Base-by-base conservation (phyloP, 2,113 vertebrate species). In the Arizona elegans region DNA sequence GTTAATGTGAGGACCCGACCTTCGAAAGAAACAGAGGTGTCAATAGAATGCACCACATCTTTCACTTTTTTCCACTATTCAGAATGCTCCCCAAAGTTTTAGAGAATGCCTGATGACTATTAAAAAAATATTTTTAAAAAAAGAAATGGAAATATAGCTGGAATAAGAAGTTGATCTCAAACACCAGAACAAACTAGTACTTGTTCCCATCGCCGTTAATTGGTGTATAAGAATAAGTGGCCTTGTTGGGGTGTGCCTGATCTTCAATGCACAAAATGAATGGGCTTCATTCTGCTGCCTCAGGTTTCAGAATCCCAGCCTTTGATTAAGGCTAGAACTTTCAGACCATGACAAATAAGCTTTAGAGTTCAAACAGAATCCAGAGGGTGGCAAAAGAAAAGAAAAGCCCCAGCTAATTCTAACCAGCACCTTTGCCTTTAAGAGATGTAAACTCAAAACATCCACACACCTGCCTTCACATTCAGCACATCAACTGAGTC, bases 291-390 rank as follows among this genome's bases (percentile, higher is more conserved):
- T 93, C 56, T 93, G 93, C 95, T 53, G 70, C 89, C 90, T 94
- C 94, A 87, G 56, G 89, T 93, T 93, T 93, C 92, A 93, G 92
- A 90, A 93, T 93, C 89, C 86, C 85, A 92, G 75, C 90, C 85
- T 94, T 85, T 91, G 91, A 94, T 91, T 90, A 75, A 92, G 55
- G 21, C 43, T 29, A 65, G 85, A 86, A 89, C 70, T n/a, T 93
- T 38, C 90, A 87, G 55, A 89, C n/a, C 54, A 70, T 91, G 91
- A 94, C 89, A 96, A 96, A 96, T 93, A 93, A 93, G 93, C 93
- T 93, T 96, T 95, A 92, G 12, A 95, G 94, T 97, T 94, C 23
- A 56, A 70, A 96, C 43, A 95, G 94, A 94, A 94, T 89, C 50
- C 58, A 89, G 94, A 91, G 94, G 52, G 53, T 94, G 91, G 90